Base-by-base conservation (phyloP, 2,888 invertebrate species). In the Drosophila paranaensis region DNA sequence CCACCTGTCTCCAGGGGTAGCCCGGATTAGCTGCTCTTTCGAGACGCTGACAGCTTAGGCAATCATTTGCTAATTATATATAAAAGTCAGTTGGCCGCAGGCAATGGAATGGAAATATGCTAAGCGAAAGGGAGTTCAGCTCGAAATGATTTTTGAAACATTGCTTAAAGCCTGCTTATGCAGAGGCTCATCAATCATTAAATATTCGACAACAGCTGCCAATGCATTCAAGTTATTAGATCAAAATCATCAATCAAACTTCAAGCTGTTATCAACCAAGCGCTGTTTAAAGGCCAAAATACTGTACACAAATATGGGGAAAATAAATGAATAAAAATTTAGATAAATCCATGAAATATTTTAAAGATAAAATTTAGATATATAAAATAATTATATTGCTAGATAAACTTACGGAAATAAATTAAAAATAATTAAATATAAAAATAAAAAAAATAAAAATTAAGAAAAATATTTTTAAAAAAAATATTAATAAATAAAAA, bases 191-290 rank as follows among this genome's bases (percentile, higher is more conserved):
- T 71, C 71, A 71, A 71, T 71, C 71, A 71, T 70, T 58, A 35
- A 58, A 62, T 48, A 50, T 58, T 42, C 37, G 33, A 6, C 54
- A 58, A 11, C 57, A 58, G 54, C 71, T 71, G 71, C 58, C 42
- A 48, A 20, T 37, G 20, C 42, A 61, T 61, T 56, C 39, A 30
- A 39, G 11, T 35, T 56, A 20, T 45, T 69, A 30, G 35, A 57
- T 57, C 40, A 48, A 55, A 48, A 74, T 68, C 69, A 77, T 77
- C 62, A 74, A 78, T 78, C 69, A 78, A 74, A 61, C 46, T 37
- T 62, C 79, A 62, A 65, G 60, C 35, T 54, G 16, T 48, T 66
- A 78, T 77, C 74, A 77, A 77, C 78, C 76, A 78, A 27, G 20
- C 6, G 3, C 5, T 14, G 30, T 6, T 27, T 33, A 39, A 30